Base-by-base conservation (phyloP, 2,888 invertebrate species). In the Lymantria dispar region DNA sequence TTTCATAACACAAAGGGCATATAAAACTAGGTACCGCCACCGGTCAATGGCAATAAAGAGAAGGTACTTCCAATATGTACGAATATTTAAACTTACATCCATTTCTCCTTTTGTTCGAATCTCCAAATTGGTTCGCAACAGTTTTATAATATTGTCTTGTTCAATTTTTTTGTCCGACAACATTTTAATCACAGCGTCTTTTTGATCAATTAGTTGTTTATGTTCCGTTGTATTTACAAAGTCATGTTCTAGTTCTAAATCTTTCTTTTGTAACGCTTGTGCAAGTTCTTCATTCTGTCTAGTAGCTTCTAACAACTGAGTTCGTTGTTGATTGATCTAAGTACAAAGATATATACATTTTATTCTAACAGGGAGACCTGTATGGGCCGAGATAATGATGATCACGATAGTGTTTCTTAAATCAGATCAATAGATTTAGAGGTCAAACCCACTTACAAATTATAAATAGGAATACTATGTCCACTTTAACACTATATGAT, bases 101-200 rank as follows among this genome's bases (percentile, higher is more conserved):
- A 64, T 62, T 54, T 88, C 87, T 8, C 76, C 78, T 53, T 76
- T 74, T 15, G 73, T 71, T 56, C 81, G 77, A 54, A 80, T 68
- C 64, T 85, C 87, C 46, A 89, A 63, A 61, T 85, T 84, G 48
- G 78, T 80, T 46, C 77, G 68, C 43, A 88, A 60, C 37, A 84
- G 67, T 64, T 83, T 79, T 43, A 87, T 84, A 43, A 85, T 81
- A 52, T 83, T 85, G 7, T 64, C 62, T 51, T 88, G 85, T 62
- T 90, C 85, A 54, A 83, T 80, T 57, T 85, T 83, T 53, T 86
- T 87, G 30, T 75, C 74, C n/a, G 80, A 70, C 14, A 88, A 55
- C 56, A 76, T 78, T 58, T 83, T 80, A 37, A 89, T 76, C 1
- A 82, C 43, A 22, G 51, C 66, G 22, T 85, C 78, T 52, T 76